Base-by-base conservation (phyloP, 2,888 invertebrate genomes). In the Gryllus longicercus region DNA sequence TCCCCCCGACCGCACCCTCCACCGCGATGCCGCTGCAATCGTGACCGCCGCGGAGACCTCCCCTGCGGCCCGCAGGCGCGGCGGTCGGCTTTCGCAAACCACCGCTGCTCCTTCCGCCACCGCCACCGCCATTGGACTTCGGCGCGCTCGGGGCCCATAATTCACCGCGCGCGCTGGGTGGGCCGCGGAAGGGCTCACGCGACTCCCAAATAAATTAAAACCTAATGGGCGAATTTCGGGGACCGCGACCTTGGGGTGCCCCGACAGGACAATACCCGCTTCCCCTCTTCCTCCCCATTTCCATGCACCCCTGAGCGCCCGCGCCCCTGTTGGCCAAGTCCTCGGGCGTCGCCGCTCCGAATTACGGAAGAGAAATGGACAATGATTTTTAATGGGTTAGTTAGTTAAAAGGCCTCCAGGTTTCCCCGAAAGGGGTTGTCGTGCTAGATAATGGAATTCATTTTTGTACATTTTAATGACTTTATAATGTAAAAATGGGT, bases 341-440 rank as follows among this genome's bases (percentile, higher is more conserved):
- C 38, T 38, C 38, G 38, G 38, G 38, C 38, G 38, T 38, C 38
- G 38, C 38, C 38, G 38, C 38, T 63, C 63, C 63, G 63, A 63
- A 63, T 63, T 63, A 63, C 63, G 63, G n/a, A 63, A 63, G 63
- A 63, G 63, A 63, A 63, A 63, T 63, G 63, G 63, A 63, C 63
- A n/a, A 63, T n/a, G 63, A 63, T 63, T 63, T 63, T 63, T 63
- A 63, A 63, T 63, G 63, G 63, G 16, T 63, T 63, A 14, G 14
- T 63, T 63, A 63, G 63, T n/a, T n/a, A 11, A 63, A 63, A 14
- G n/a, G 63, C 63, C 14, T 14, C n/a, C n/a, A 63, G n/a, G 63
- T 11, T 63, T 63, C 63, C 14, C 63, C 63, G 14, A 63, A 63
- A 63, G n/a, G n/a, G 63, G 14, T n/a, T 63, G 63, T 63, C 63